These are phyloP conservation scores for Sorex araneus DNA, from an alignment of 2,113 vertebrate genomes.

Conservation along the genomic window DNA sequence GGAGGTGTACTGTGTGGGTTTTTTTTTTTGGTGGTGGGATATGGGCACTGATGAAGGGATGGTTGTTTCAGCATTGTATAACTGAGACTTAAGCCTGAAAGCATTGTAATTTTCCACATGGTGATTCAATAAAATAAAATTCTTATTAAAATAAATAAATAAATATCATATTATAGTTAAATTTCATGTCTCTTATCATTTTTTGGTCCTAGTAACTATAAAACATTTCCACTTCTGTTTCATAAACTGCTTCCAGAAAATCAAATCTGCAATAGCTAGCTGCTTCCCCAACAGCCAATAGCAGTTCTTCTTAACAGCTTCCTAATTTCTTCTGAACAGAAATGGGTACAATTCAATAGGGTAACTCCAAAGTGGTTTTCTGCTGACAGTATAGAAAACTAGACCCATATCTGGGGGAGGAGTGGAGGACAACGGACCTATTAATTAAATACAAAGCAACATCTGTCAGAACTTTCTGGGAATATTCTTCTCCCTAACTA, in stretches of 20 bases:
- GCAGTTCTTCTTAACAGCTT: background rate
- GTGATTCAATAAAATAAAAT: too few relatives aligned
- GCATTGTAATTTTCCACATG: too few relatives aligned
- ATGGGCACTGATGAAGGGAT: too few relatives aligned
- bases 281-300: background rate
- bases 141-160: too few relatives aligned
- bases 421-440: background rate
- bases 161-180: background rate
- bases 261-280: background rate
- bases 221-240: background rate
- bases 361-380: background rate
- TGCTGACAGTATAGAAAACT: background rate
- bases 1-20: too few relatives aligned
- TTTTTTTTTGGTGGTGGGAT: too few relatives aligned
- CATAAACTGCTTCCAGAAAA: constrained; percentile 43
- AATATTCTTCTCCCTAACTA: constrained; percentile 38
- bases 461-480: constrained; percentile 16
- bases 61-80: too few relatives aligned
- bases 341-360: background rate
- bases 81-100: too few relatives aligned
- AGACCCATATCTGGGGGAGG: background rate
- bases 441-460: background rate
- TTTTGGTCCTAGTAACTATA: background rate
- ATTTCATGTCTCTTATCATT: background rate
- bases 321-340: background rate